phyloP scores from a whole-genome alignment of 2,888 invertebrate species.

The Augochlorella aurata region DNA sequence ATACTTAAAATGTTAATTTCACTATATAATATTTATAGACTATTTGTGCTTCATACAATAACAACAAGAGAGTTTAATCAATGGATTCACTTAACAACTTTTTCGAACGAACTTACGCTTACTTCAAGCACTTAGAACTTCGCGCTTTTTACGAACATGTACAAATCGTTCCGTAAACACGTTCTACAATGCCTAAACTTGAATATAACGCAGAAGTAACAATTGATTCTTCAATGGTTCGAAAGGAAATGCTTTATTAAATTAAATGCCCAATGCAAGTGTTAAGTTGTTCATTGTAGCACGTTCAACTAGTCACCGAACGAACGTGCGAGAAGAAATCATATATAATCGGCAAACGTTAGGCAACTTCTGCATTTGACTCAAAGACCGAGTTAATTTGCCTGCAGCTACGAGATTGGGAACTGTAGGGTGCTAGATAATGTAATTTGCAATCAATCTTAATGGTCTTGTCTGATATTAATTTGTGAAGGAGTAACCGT shows the following conservation, averaged over 20 bases:
- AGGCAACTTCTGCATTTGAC: neutral
- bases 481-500: constrained; percentile 1
- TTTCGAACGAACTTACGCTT: too few species aligned
- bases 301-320: neutral
- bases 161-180: too few species aligned
- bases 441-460: constrained; percentile 13
- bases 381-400: neutral
- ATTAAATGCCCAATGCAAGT: too few species aligned
- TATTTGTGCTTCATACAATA: neutral
- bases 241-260: too few species aligned
- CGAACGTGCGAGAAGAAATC: neutral
- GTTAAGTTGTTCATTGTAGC: neutral
- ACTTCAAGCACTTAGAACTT: too few species aligned
- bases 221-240: too few species aligned
- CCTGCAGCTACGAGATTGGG: neutral
- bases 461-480: constrained; percentile 11
- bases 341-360: neutral
- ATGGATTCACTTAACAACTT: neutral
- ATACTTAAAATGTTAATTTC: neutral
- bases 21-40: neutral
- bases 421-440: neutral
- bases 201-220: too few species aligned
- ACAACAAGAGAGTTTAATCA: neutral
- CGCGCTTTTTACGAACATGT: too few species aligned
- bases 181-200: too few species aligned